These are phyloP conservation scores for Indri indri DNA, from an alignment of 2,113 vertebrate species.

Conservation along the genomic window DNA sequence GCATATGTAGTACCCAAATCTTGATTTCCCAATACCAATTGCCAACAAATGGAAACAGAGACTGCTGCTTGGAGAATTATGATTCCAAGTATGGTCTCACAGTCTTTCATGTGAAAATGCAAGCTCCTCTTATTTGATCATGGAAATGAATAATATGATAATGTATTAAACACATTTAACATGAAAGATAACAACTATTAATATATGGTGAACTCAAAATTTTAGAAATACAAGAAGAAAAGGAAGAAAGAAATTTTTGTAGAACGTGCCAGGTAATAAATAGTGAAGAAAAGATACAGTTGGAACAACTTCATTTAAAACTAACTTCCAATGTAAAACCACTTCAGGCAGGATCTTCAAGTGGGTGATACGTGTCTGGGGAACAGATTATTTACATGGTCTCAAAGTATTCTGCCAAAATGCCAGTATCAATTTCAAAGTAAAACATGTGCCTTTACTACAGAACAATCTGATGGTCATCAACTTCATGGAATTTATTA, in stretches of 20 bases:
- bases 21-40: neutral
- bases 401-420: neutral
- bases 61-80: neutral
- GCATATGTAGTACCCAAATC: fast-evolving
- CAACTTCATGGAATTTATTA: neutral
- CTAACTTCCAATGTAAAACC: neutral
- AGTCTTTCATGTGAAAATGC: neutral
- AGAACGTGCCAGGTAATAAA: neutral
- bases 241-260: neutral
- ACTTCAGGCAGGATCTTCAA: neutral
- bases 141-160: neutral
- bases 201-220: neutral
- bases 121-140: neutral
- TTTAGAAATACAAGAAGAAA: neutral
- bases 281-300: neutral
- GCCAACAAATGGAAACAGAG: neutral
- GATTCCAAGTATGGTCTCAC: neutral
- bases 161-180: neutral
- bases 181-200: neutral
- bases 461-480: neutral
- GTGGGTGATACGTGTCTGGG: neutral
- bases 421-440: neutral
- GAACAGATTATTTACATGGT: neutral
- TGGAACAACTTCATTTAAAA: neutral
- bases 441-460: neutral